These are phyloP conservation scores for Xiphydria camelus DNA, from an alignment of 2,888 invertebrate species.

Conservation along the genomic window DNA sequence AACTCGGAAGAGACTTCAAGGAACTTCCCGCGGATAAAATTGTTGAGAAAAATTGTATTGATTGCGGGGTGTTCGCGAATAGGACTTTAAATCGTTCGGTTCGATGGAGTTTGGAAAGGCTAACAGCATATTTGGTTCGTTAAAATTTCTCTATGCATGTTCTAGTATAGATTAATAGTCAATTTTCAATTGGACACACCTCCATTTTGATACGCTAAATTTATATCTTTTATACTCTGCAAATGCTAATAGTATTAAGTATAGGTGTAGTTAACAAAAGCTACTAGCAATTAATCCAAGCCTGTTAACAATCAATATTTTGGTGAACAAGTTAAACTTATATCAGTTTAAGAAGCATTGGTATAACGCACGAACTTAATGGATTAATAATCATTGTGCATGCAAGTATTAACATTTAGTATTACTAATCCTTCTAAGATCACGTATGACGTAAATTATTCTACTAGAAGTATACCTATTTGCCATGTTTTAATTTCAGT, in stretches of 20 bases:
- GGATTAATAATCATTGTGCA: too few species aligned
- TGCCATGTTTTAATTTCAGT: constrained; percentile 54
- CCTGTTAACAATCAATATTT: too few species aligned
- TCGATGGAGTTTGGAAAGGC: constrained; percentile 66
- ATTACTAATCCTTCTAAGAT: too few species aligned
- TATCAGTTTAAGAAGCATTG: too few species aligned
- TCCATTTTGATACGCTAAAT: not conserved
- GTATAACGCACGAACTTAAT: too few species aligned
- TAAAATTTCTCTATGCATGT: constrained; percentile 13
- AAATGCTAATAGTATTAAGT: not conserved
- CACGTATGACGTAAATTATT: too few species aligned
- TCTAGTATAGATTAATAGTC: not conserved
- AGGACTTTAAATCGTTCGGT: constrained; percentile 58
- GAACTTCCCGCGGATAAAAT: constrained; percentile 61
- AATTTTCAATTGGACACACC: not conserved
- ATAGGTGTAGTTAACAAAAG: not conserved
- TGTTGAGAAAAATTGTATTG: constrained; percentile 63
- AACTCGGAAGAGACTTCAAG: constrained; percentile 65
- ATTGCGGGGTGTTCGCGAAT: constrained; percentile 65
- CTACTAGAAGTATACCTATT: too few species aligned
- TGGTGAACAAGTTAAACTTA: too few species aligned
- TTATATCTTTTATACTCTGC: not conserved
- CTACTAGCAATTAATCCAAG: too few species aligned
- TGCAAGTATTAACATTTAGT: too few species aligned
- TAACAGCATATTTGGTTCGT: constrained; percentile 62